These are phyloP conservation scores for Cantharis lateralis DNA, from an alignment of 2,888 invertebrate species.

Conservation along the genomic window DNA sequence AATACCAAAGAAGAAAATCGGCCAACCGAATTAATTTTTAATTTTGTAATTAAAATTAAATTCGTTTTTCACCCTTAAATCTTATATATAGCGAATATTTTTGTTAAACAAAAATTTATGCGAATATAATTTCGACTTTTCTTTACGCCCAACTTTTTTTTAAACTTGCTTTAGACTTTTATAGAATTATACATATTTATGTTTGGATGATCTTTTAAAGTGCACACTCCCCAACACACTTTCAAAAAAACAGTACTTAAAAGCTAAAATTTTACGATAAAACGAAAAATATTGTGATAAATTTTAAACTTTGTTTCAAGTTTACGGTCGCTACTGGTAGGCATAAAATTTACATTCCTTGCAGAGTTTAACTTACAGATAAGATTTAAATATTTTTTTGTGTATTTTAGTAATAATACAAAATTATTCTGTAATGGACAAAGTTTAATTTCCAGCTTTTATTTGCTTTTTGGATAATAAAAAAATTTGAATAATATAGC, in stretches of 20 bases:
- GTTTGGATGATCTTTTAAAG: background rate
- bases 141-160: background rate
- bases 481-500: background rate
- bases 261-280: background rate
- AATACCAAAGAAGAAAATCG: background rate
- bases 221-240: background rate
- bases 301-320: background rate
- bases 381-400: background rate
- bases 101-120: background rate
- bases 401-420: background rate
- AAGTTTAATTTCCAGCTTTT: background rate
- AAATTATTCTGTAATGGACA: background rate
- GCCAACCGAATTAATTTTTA: background rate
- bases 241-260: background rate
- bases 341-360: background rate
- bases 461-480: background rate
- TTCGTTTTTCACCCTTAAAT: too few relatives aligned
- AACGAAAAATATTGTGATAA: background rate
- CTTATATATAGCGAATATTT: too few relatives aligned
- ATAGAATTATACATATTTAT: background rate
- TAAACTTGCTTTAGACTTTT: background rate
- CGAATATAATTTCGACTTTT: background rate
- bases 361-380: background rate
- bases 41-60: background rate
- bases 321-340: background rate